A percentile compares a stretch with the other conserved stretches of the same genome.
Conservation (phyloP, 2,113 vertebrate genomes). For the Ptychochromis oligacanthus region DNA sequence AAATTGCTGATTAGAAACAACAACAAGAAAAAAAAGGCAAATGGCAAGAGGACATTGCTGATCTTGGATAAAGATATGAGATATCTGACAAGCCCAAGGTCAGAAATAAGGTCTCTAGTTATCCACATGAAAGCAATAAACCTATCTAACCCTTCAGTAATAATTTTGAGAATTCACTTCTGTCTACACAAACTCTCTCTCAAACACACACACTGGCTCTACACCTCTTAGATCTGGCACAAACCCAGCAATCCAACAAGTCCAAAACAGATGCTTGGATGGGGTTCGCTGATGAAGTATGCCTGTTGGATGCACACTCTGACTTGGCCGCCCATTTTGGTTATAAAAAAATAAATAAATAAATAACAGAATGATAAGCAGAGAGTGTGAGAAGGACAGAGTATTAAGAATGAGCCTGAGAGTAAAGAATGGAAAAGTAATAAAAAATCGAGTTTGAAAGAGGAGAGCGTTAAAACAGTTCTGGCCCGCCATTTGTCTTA, state of each 20-base stretch:
- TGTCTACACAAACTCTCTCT: not conserved
- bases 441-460: not conserved
- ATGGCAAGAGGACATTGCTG: not conserved
- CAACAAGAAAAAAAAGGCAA: not conserved
- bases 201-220: not conserved
- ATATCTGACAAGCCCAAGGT: not conserved
- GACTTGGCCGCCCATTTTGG: not conserved
- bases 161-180: not conserved
- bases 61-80: not conserved
- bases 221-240: not conserved
- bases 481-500: not conserved
- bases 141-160: not conserved
- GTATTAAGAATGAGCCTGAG: not conserved
- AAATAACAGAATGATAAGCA: not conserved
- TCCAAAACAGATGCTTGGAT: constrained; percentile 29
- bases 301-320: not conserved
- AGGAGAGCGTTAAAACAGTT: not conserved
- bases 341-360: not conserved
- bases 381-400: not conserved
- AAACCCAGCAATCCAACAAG: not conserved
- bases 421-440: not conserved
- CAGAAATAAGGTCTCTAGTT: not conserved
- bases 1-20: too few relatives aligned
- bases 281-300: constrained; percentile 1
- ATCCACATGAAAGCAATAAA: not conserved